Base-by-base conservation (phyloP, 2,113 vertebrate species). In the Chitala chitala region DNA sequence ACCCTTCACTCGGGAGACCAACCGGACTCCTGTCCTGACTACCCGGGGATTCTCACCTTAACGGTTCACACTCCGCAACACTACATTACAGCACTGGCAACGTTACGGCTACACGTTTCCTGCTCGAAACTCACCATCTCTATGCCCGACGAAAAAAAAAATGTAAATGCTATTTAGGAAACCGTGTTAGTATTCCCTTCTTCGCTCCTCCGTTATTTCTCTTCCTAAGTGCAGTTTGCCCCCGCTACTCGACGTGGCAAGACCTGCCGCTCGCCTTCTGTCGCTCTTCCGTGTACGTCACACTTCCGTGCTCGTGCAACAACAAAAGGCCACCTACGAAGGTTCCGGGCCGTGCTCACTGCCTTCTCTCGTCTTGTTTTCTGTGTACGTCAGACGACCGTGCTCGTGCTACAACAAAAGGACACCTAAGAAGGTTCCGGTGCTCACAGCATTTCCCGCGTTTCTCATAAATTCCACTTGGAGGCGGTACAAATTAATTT, bases 221-320 rank as follows among this genome's bases (percentile, higher is more conserved):
- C 12, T 13, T 69, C 65, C 24, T 44, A 17, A 5, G 12, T 9
- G 5, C 26, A n/a, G 26, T 20, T 51, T n/a, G 22, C 15, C 3
- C 40, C 36, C 1, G 1, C n/a, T 76, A 77, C 78, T 82, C 83
- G 87, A 91, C 89, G 89, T 91, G 90, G 91, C 89, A 90, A 76
- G 33, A 82, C 70, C 74, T 54, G 66, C 36, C 68, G 31, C 69
- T 63, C 70, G 48, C 73, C 68, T 8, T 29, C 53, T 24, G 77
- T 71, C 72, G 56, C 17, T 13, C 79, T 82, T 78, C 76, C 78
- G 69, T 42, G 29, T 20, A 53, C 29, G 73, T 81, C 69, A 76
- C 36, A 3, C 53, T 1, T 0, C 8, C 15, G 2, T 38, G 6
- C 8, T 10, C 82, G 80, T 82, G 69, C 17, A 53, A 76, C 82